Conservation (phyloP, 1,140 invertebrate genomes). For the Trichomalopsis sarcophagae region DNA sequence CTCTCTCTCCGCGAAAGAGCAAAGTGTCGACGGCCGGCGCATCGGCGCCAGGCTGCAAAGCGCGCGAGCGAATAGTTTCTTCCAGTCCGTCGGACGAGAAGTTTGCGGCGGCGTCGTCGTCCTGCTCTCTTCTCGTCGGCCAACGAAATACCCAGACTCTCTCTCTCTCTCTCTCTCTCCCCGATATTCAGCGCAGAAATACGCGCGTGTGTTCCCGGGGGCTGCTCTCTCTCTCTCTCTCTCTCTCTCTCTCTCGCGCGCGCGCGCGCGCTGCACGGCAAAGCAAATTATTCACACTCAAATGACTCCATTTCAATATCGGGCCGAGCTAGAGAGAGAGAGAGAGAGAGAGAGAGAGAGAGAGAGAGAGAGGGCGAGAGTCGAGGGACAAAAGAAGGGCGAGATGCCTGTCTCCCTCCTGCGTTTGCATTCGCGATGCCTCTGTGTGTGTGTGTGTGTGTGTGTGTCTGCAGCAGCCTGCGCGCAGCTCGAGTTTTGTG, state of each 20-base stretch:
- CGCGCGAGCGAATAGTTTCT: constrained; percentile 44
- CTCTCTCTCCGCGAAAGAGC: not conserved
- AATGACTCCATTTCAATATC: constrained; percentile 78
- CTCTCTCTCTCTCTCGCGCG: too few relatives aligned
- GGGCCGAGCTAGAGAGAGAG: constrained; percentile 62
- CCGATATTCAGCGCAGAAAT: constrained; percentile 48
- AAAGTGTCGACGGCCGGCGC: not conserved
- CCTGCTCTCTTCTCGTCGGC: not conserved
- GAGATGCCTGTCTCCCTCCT: constrained; percentile 74
- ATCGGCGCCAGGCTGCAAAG: not conserved
- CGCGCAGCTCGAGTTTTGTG: constrained; percentile 24
- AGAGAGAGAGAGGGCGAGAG: constrained; percentile 32
- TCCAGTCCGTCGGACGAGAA: constrained; percentile 45
- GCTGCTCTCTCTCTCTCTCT: not conserved
- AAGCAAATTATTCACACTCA: constrained; percentile 78
- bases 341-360: constrained; percentile 8
- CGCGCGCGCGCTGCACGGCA: constrained; percentile 62
- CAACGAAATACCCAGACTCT: constrained; percentile 42
- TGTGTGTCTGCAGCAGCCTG: constrained; percentile 28
- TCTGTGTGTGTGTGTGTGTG: constrained; percentile 46
- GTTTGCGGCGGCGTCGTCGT: constrained; percentile 37
- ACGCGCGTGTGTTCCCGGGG: constrained; percentile 35
- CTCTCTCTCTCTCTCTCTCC: not conserved
- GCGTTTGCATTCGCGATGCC: constrained; percentile 71
- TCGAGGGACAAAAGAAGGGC: constrained; percentile 76